Evolutionary conservation across 1,140 invertebrate genomes (phyloP), one percentile per base, ranked within the genome.

Genomic region (Hycleus phaleratus): DNA sequence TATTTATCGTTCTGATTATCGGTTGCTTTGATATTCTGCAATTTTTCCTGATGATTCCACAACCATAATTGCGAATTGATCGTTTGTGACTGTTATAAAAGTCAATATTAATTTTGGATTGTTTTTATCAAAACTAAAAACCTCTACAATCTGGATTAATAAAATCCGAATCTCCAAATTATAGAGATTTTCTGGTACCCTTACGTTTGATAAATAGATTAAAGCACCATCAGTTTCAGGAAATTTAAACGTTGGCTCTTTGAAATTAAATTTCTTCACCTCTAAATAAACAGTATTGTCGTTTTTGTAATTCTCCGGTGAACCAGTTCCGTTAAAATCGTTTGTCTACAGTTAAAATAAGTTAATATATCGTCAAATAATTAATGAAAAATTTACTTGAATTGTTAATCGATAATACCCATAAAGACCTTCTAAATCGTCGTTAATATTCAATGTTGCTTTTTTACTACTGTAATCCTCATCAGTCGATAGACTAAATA

Each of bases 211-310:
- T 57, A 75, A 64, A 11, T 78, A 65, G 6, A 46, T 63, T 18
- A 18, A 18, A 46, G 68, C 56, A 4, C 57, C 69, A 7, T 58
- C 43, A 0, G 32, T 5, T 9, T 12, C 38, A 0, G 78, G 79
- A 51, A 73, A 78, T 42, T 69, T 61, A 47, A 79, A 78, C 32
- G 63, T 56, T 0, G 79, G 79, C n/a, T 60, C 56, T 50, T 77
- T 67, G 67, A 74, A 80, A 66, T 79, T 81, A 65, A 70, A 77
- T 4, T 78, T 77, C 2, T 57, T 64, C 32, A 81, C 67, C 32
- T 67, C 64, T 12, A 81, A 59, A 26, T 71, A 55, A 57, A 79
- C 78, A 10, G 65, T 73, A 49, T 73, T 69, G 24, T 45, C 26
- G 44, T 38, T 54, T 26, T 71, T 61, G 2, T 32, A 32, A 32